phyloP scores from a whole-genome alignment of 2,888 invertebrate genomes.

The Caenorhabditis sulstoni region DNA sequence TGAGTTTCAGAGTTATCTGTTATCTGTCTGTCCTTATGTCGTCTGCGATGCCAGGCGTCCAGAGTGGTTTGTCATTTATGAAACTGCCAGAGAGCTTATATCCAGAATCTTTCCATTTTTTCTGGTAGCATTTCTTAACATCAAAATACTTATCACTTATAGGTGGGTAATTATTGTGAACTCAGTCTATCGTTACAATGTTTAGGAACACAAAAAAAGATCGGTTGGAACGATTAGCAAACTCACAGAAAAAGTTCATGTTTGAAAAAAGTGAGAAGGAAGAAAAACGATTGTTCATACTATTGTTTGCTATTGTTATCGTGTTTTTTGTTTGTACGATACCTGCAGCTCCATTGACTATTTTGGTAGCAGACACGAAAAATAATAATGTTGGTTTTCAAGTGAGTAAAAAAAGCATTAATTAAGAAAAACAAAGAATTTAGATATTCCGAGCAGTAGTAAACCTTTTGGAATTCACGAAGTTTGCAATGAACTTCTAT shows the following conservation, averaged over 20 bases:
- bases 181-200: neutral
- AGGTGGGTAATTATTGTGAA: constrained; percentile 61
- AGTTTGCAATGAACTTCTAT: constrained; percentile 83
- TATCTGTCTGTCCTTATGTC: constrained; percentile 72
- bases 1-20: constrained; percentile 40
- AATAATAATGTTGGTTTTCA: constrained; percentile 76
- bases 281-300: constrained; percentile 82
- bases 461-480: constrained; percentile 82
- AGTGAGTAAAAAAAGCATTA: too few relatives aligned
- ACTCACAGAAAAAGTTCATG: constrained; percentile 70
- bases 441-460: constrained; percentile 82
- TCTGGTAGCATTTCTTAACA: constrained; percentile 82
- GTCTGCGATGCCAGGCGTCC: constrained; percentile 76
- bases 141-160: constrained; percentile 82
- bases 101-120: constrained; percentile 82
- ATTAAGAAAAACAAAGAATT: neutral
- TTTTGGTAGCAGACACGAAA: constrained; percentile 81
- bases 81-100: constrained; percentile 78
- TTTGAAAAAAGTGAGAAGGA: constrained; percentile 80
- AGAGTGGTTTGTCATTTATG: constrained; percentile 75
- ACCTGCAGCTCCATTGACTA: constrained; percentile 82
- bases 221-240: constrained; percentile 77
- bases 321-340: constrained; percentile 83
- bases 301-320: constrained; percentile 82
- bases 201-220: constrained; percentile 81